phyloP scores from a whole-genome alignment of 2,113 vertebrate genomes.

The Thamnophis sirtalis region DNA sequence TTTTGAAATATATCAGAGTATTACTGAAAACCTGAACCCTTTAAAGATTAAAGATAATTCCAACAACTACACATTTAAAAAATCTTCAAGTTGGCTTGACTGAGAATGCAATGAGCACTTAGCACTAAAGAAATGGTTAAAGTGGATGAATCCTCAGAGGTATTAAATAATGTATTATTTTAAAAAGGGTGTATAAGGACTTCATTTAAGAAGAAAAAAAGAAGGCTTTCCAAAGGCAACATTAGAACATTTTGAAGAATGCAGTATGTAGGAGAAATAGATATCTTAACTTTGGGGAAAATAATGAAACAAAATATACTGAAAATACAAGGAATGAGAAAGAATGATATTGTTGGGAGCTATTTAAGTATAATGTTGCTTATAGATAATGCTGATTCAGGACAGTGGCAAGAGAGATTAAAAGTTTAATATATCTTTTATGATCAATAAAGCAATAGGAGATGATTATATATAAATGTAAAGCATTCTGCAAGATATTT shows the following conservation, averaged over 20 bases:
- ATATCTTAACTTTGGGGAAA: neutral
- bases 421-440: neutral
- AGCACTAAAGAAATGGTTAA: neutral
- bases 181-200: neutral
- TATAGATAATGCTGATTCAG: neutral
- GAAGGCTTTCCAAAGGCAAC: neutral
- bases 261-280: neutral
- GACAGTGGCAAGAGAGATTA: neutral
- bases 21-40: neutral
- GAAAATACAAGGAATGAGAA: neutral
- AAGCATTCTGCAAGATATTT: neutral
- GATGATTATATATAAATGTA: neutral
- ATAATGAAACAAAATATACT: neutral
- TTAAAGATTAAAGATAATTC: neutral
- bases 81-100: neutral
- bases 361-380: neutral
- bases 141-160: neutral
- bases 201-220: neutral
- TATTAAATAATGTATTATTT: neutral
- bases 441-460: neutral
- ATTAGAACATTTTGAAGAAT: neutral
- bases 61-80: neutral
- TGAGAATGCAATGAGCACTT: neutral
- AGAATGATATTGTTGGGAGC: neutral
- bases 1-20: neutral